A percentile compares a stretch with the other conserved stretches of the same genome.
phyloP scores from a whole-genome alignment of 2,888 invertebrate species.

The Drosophila prolongata region DNA sequence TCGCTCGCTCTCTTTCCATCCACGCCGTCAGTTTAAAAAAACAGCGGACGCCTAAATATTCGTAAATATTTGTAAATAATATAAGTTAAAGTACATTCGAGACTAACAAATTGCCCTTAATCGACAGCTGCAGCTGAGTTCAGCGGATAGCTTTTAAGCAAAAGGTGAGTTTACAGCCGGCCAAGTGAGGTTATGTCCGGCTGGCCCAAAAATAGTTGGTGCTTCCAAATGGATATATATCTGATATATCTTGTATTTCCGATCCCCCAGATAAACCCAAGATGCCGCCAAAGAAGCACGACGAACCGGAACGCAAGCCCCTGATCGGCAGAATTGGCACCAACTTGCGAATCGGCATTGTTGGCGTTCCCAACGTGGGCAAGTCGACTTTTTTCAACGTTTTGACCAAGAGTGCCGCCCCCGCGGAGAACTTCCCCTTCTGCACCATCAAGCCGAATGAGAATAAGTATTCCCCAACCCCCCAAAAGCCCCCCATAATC shows the following conservation, averaged over 20 bases:
- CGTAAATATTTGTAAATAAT: constrained; percentile 28
- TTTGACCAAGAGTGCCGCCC: constrained; percentile 97
- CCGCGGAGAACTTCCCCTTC: constrained; percentile 99
- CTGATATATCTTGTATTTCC: neutral
- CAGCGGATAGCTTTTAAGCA: constrained; percentile 8
- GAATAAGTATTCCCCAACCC: constrained; percentile 93
- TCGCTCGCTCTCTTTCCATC: constrained; percentile 38
- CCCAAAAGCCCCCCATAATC: constrained; percentile 1
- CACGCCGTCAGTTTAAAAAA: constrained; percentile 43
- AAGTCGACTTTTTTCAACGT: constrained; percentile 99
- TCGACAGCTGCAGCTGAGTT: constrained; percentile 8
- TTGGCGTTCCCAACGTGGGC: constrained; percentile 97
- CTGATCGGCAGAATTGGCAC: constrained; percentile 98
- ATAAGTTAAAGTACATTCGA: neutral
- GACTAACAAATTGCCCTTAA: neutral
- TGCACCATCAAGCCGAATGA: constrained; percentile 99
- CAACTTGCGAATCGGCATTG: constrained; percentile 98
- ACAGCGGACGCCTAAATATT: constrained; percentile 15
- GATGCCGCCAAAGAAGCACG: constrained; percentile 93
- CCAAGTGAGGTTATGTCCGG: constrained; percentile 27
- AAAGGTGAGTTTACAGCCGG: constrained; percentile 14
- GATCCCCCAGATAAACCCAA: constrained; percentile 18
- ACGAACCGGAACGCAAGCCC: constrained; percentile 94
- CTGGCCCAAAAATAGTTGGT: constrained; percentile 13
- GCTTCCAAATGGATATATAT: neutral